phyloP scores from a whole-genome alignment of 2,113 vertebrate genomes.

The Pelodiscus sinensis region DNA sequence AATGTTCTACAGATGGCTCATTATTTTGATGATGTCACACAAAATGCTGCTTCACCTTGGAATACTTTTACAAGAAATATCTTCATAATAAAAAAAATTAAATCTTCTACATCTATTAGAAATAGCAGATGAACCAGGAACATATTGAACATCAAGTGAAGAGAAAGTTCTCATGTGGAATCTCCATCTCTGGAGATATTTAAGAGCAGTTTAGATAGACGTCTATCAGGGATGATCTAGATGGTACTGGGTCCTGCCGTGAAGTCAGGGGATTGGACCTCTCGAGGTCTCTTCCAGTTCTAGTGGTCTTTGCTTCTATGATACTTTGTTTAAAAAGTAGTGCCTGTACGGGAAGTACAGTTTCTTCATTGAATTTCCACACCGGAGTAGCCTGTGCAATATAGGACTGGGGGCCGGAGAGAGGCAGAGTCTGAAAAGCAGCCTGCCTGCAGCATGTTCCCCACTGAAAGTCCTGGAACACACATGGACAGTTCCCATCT shows the following conservation, averaged over 20 bases:
- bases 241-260: no score
- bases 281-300: no score
- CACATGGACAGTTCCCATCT: neutral
- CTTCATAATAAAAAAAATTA: neutral
- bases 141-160: neutral
- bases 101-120: neutral
- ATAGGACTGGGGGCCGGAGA: neutral
- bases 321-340: neutral
- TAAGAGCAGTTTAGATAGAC: no score
- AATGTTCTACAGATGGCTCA: neutral
- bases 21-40: neutral
- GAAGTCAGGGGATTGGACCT: no score
- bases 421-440: neutral
- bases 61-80: neutral
- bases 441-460: neutral
- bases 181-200: no score
- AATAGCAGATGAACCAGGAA: neutral
- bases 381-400: neutral
- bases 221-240: no score
- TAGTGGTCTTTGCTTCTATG: no score
- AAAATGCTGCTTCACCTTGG: neutral
- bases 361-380: neutral
- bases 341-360: neutral
- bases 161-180: no score
- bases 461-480: neutral